Conservation (phyloP, 2,888 invertebrate genomes). For the Limnephilus lunatus region DNA sequence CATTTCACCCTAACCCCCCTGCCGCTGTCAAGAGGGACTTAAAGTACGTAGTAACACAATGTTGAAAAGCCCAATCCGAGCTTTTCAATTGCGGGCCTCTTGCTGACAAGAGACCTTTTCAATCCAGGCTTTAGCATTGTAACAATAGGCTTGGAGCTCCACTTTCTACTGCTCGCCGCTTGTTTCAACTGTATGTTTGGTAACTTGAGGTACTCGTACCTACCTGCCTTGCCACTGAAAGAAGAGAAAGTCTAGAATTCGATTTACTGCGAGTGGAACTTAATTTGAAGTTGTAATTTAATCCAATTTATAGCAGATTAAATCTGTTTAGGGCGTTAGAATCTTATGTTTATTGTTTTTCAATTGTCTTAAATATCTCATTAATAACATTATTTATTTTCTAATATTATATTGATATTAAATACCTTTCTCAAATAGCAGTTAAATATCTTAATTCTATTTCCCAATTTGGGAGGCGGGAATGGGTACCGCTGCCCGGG, state of each 20-base stretch:
- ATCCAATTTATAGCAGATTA: background rate
- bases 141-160: background rate
- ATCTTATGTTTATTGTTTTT: background rate
- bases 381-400: too few species aligned
- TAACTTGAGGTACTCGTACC: background rate
- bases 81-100: background rate
- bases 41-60: constrained; percentile 18
- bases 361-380: background rate
- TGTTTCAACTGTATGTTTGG: background rate
- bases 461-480: too few species aligned
- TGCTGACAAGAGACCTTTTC: background rate
- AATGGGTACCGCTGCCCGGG: too few species aligned
- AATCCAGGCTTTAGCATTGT: background rate
- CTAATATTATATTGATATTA: too few species aligned
- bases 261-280: background rate
- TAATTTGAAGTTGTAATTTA: background rate
- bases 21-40: background rate
- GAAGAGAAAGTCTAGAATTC: background rate
- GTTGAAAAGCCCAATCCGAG: constrained; percentile 26
- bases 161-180: background rate
- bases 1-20: background rate
- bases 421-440: too few species aligned
- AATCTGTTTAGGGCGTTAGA: background rate
- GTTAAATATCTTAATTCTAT: too few species aligned
- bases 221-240: background rate